Evolutionary conservation across 2,797 vertebrate species (phyloP).

Genomic region (Linurgus olivaceus): DNA sequence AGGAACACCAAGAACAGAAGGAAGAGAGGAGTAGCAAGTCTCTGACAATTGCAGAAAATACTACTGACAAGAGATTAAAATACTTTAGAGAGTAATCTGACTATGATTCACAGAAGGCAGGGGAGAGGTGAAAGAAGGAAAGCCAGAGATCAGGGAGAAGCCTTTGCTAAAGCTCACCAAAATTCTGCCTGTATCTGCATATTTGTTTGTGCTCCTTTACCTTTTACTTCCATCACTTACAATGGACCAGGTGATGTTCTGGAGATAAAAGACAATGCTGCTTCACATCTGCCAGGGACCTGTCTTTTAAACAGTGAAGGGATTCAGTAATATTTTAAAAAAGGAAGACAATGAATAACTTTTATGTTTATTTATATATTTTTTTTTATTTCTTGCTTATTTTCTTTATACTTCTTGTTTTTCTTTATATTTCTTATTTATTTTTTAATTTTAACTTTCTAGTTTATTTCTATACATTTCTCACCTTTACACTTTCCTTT

Average conservation of each 20-base stretch:
- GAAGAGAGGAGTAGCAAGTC: not conserved
- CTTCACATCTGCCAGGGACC: not conserved
- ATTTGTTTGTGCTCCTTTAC: not conserved
- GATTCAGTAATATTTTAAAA: not conserved
- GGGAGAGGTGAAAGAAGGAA: not conserved
- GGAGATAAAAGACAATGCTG: not conserved
- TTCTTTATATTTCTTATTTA: not conserved
- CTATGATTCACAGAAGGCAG: not conserved
- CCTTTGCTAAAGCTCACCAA: not conserved
- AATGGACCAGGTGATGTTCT: not conserved
- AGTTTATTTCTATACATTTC: not conserved
- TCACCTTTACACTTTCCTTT: not conserved
- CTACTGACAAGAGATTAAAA: not conserved
- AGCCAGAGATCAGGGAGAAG: not conserved
- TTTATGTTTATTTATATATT: not conserved
- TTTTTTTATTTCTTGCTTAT: not conserved
- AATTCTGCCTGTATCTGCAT: not conserved
- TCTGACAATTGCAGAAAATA: not conserved
- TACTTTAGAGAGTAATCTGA: not conserved
- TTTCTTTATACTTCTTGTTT: not conserved
- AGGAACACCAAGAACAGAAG: not conserved
- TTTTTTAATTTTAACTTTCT: not conserved
- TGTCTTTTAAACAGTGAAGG: not conserved
- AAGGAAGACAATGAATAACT: not conserved
- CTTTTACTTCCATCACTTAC: not conserved